Evolutionary conservation across 2,797 vertebrate genomes (phyloP).

Genomic region (Hoplostethus atlanticus): DNA sequence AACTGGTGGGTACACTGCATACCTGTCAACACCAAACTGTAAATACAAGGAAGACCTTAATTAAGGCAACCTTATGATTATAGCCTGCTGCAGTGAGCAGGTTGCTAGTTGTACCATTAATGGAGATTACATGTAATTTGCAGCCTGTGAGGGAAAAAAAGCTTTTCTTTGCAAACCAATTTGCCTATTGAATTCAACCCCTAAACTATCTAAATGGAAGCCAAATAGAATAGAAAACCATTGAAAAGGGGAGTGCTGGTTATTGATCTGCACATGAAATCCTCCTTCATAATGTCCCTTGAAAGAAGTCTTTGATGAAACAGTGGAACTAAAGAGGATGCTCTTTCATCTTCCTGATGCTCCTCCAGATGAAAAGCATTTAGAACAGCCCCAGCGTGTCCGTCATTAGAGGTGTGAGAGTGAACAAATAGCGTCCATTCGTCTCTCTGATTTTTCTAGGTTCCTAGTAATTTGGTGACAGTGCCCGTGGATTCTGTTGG

Average conservation of each 20-base stretch:
- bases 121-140: conserved; percentile 4
- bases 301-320: conserved; percentile 42
- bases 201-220: conserved; percentile 17
- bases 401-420: conserved; percentile 3
- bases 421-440: conserved; percentile 49
- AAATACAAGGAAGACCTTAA: neutral
- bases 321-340: conserved; percentile 31
- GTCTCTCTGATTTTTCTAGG: conserved; percentile 69
- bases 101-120: neutral
- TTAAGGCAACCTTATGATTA: neutral
- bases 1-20: conserved; percentile 67
- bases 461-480: conserved; percentile 32
- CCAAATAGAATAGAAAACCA: conserved; percentile 1
- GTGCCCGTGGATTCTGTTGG: conserved; percentile 67
- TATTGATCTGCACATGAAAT: conserved; percentile 11
- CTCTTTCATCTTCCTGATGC: conserved; percentile 30
- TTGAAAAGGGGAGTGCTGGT: neutral
- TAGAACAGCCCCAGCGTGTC: neutral
- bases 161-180: conserved; percentile 4
- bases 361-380: conserved; percentile 28
- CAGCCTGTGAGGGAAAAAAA: neutral
- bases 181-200: conserved; percentile 10
- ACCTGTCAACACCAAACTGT: neutral
- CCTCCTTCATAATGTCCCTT: conserved; percentile 36
- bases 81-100: neutral